These are phyloP conservation scores for Phaonia tiefii DNA, from an alignment of 2,888 invertebrate genomes.

Conservation along the genomic window DNA sequence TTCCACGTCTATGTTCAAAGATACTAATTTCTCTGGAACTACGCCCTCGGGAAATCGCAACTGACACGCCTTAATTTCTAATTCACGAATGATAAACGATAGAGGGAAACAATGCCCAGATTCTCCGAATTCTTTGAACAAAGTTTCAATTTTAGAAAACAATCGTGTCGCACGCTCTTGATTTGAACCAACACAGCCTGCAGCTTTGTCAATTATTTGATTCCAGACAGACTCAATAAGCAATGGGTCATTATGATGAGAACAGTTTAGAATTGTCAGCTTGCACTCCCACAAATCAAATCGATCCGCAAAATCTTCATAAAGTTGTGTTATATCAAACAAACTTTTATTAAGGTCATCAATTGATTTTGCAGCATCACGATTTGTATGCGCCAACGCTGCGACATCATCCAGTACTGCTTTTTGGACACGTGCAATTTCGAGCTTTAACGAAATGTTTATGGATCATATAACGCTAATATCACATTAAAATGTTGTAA, in stretches of 20 bases:
- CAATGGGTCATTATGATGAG: slow-evolving; percentile 93
- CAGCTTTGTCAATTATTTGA: slow-evolving; percentile 84
- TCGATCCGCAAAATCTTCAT: slow-evolving; percentile 95
- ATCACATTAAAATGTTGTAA: not conserved
- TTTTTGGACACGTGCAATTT: slow-evolving; percentile 93
- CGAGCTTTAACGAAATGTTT: slow-evolving; percentile 81
- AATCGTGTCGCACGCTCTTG: slow-evolving; percentile 85
- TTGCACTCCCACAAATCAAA: slow-evolving; percentile 96
- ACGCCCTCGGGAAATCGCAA: slow-evolving; percentile 86
- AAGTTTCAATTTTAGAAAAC: slow-evolving; percentile 87
- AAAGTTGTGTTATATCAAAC: slow-evolving; percentile 93
- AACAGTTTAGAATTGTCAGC: slow-evolving; percentile 96
- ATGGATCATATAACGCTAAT: not conserved
- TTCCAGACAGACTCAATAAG: slow-evolving; percentile 96
- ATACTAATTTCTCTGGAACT: slow-evolving; percentile 88
- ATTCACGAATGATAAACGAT: slow-evolving; percentile 90
- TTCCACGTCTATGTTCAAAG: slow-evolving; percentile 88
- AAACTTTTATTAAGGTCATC: slow-evolving; percentile 89
- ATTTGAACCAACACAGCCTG: slow-evolving; percentile 78
- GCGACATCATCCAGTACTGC: slow-evolving; percentile 85
- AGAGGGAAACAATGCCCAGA: slow-evolving; percentile 94
- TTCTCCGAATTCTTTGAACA: slow-evolving; percentile 89
- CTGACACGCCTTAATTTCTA: slow-evolving; percentile 89
- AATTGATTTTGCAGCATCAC: slow-evolving; percentile 85
- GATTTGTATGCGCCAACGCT: slow-evolving; percentile 77